These are phyloP conservation scores for Isurus oxyrinchus DNA, from an alignment of 2,113 vertebrate genomes.

Conservation along the genomic window DNA sequence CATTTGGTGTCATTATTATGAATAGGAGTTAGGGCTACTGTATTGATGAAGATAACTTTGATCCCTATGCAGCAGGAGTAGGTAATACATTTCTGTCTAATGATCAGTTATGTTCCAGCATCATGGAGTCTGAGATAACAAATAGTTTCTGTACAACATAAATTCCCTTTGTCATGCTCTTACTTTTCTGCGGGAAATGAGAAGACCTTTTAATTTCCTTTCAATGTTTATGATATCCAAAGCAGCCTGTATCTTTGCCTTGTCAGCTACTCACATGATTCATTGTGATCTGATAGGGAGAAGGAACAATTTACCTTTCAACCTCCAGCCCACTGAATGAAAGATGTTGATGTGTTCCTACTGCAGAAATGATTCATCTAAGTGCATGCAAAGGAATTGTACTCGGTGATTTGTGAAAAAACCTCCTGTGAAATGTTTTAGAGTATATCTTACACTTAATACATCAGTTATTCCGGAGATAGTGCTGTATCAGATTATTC, in stretches of 20 bases:
- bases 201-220: constrained; percentile 27
- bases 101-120: constrained; percentile 41
- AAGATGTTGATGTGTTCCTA: not conserved
- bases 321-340: not conserved
- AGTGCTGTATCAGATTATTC: not conserved
- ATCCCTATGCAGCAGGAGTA: constrained; percentile 43
- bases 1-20: constrained; percentile 49
- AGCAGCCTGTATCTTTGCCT: not conserved
- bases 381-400: not conserved
- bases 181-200: not conserved
- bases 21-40: constrained; percentile 48
- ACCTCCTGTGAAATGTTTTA: not conserved
- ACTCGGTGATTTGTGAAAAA: constrained; percentile 30
- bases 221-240: not conserved
- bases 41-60: constrained; percentile 46
- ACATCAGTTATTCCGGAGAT: constrained; percentile 35
- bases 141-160: constrained; percentile 39
- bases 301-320: not conserved
- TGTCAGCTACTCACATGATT: not conserved
- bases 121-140: constrained; percentile 45
- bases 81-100: constrained; percentile 44
- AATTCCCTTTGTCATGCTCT: not conserved
- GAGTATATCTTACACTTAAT: constrained; percentile 14
- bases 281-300: not conserved
- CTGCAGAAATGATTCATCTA: not conserved